Evolutionary conservation across 2,113 vertebrate genomes (phyloP).

Genomic region (Lepus europaeus): DNA sequence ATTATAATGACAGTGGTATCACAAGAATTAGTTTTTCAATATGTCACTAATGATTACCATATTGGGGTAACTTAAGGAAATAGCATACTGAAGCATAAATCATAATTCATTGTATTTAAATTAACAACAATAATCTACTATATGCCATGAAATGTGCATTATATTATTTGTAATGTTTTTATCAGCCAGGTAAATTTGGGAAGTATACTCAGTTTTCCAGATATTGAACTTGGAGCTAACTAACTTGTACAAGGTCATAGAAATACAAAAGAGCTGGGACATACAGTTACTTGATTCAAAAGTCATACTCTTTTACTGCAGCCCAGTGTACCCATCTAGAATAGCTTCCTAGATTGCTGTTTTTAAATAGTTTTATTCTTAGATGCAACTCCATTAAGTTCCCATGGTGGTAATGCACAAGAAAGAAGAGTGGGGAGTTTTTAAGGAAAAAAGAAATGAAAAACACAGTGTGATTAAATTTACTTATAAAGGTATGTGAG

Average conservation of each 20-base stretch:
- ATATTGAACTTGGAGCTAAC: not conserved
- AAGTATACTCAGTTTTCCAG: conserved; percentile 13
- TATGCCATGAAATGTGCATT: not conserved
- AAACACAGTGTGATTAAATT: conserved; percentile 17
- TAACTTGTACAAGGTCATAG: not conserved
- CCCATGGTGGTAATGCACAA: not conserved
- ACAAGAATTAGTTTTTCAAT: not conserved
- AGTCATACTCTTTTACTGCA: not conserved
- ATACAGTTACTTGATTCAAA: conserved; percentile 2
- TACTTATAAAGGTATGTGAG: not conserved
- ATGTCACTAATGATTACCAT: not conserved
- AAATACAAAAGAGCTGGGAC: not conserved
- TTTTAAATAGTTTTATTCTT: conserved; percentile 45
- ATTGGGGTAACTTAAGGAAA: conserved; percentile 15
- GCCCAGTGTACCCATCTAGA: not conserved
- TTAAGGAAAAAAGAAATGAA: conserved; percentile 32
- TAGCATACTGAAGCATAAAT: not conserved
- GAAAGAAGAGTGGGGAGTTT: not conserved
- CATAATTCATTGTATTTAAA: not conserved
- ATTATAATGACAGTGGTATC: not conserved
- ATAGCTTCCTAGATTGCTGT: not conserved
- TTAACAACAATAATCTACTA: not conserved
- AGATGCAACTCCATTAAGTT: not conserved
- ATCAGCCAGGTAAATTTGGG: not conserved
- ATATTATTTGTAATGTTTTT: not conserved